Base-by-base conservation (phyloP, 2,797 vertebrate species). In the Phataginus tricuspis region DNA sequence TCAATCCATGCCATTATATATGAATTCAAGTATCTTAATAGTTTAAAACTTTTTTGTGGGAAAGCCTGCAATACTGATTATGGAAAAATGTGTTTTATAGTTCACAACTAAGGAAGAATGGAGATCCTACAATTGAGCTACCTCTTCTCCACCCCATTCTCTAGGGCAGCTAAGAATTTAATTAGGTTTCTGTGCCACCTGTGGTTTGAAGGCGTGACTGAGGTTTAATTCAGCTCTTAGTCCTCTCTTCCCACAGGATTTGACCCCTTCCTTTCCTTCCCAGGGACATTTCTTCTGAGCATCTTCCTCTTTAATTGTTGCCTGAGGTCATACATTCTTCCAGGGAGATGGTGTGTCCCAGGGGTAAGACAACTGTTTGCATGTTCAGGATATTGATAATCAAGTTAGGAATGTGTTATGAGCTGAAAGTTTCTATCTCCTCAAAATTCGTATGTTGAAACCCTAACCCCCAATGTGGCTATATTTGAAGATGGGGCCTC, bases 251-350 rank as follows among this genome's bases (percentile, higher is more conserved):
- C 21, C 31, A 0, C 80, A 61, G 37, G 37, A 34, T 8, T 92
- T 90, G 61, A n/a, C 21, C 19, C 29, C 80, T 93, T 16, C 9
- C 14, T 95, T 92, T 57, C 29, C 57, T 92, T 94, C 53, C 34
- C 21, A 82, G 74, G 25, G 13, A 49, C 3, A 11, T 86, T 93
- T 96, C n/a, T 89, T 90, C 39, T 91, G 89, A 92, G 53, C 21
- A 25, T 5, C 42, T 79, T 85, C 37, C 18, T 45, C 11, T 68
- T 95, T 66, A 89, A 29, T 84, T 79, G 53, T 90, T 93, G 34
- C 39, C 27, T 63, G 37, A 90, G 11, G 53, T 88, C 66, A 72
- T 71, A 63, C 6, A 45, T 93, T 89, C 88, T 66, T 91, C 95
- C n/a, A 77, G 45, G 61, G 37, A 91, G 84, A 53, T 91, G 63